Conservation (phyloP, 2,113 vertebrate genomes). For the Gyps fulvus region DNA sequence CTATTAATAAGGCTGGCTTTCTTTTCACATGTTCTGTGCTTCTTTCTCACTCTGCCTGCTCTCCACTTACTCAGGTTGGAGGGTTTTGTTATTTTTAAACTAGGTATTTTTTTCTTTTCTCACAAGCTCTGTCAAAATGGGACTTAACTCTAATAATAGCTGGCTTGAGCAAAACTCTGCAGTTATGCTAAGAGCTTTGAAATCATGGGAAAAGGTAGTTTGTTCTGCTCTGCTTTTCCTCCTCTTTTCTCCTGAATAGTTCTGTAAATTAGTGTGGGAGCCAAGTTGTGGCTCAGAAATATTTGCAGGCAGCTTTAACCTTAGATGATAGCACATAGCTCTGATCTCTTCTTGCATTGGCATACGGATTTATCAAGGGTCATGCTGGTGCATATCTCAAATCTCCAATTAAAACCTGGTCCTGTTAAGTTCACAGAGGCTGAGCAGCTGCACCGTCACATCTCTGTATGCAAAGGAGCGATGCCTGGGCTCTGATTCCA, state of each 20-base stretch:
- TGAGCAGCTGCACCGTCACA: background rate
- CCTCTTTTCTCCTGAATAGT: background rate
- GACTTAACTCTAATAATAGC: background rate
- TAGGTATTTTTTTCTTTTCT: background rate
- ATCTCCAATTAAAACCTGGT: background rate
- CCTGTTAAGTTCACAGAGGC: background rate
- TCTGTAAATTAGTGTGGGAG: background rate
- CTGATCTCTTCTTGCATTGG: background rate
- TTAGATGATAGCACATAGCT: background rate
- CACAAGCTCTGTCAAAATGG: background rate
- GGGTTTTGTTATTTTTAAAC: background rate
- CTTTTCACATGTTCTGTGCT: background rate
- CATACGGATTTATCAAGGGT: background rate
- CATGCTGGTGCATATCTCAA: accelerated
- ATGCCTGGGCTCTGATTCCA: background rate
- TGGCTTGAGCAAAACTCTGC: background rate
- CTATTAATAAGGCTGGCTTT: background rate
- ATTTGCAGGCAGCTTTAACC: background rate
- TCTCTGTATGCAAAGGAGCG: background rate
- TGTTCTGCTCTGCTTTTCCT: background rate
- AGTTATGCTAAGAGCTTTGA: background rate
- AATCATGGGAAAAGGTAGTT: background rate
- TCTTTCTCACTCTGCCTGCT: background rate
- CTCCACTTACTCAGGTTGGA: background rate
- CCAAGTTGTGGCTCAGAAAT: background rate